Percentiles rank a stretch among this genome's conserved stretches.
These are phyloP conservation scores for Hippocampus comes DNA, from an alignment of 2,113 vertebrate species.

Conservation along the genomic window DNA sequence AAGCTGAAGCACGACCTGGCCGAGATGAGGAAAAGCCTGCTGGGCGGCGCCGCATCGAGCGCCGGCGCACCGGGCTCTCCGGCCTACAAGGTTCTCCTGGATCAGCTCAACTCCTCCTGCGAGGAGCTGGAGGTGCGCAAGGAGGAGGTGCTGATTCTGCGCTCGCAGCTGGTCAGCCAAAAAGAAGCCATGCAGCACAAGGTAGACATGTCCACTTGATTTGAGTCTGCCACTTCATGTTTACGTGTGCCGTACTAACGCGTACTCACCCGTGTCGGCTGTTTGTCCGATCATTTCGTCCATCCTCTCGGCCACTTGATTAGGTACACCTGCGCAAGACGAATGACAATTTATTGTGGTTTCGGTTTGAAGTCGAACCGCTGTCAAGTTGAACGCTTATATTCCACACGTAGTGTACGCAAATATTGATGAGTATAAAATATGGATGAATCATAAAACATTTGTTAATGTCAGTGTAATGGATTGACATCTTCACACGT, in stretches of 20 bases:
- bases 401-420: neutral
- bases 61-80: slow-evolving; percentile 84
- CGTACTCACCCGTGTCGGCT: neutral
- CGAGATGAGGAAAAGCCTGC: slow-evolving; percentile 85
- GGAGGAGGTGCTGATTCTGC: slow-evolving; percentile 94
- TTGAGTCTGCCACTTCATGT: neutral
- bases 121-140: slow-evolving; percentile 97
- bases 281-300: neutral
- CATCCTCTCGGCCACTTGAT: neutral
- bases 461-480: neutral
- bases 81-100: slow-evolving; percentile 89
- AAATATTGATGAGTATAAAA: neutral
- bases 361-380: too few relatives aligned
- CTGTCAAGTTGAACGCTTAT: too few relatives aligned
- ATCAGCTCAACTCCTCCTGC: slow-evolving; percentile 87
- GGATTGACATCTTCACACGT: too few relatives aligned
- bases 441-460: neutral
- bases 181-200: slow-evolving; percentile 93
- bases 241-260: neutral
- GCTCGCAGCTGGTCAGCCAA: slow-evolving; percentile 97
- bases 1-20: slow-evolving; percentile 91
- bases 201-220: slow-evolving; percentile 63
- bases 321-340: neutral
- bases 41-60: slow-evolving; percentile 74
- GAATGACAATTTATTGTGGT: neutral